Conservation (phyloP, 2,797 vertebrate genomes). For the Otolemur crassicaudatus region DNA sequence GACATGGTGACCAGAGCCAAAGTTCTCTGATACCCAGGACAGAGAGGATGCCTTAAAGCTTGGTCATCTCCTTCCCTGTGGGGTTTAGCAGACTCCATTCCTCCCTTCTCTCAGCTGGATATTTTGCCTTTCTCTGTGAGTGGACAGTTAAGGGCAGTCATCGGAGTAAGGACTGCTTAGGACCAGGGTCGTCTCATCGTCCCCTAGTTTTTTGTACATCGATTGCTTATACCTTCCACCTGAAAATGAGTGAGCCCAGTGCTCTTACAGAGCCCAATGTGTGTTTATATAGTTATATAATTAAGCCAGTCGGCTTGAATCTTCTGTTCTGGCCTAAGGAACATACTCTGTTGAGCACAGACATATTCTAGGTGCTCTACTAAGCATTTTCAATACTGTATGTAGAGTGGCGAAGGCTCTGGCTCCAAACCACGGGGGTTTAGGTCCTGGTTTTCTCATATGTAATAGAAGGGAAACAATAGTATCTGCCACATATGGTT, state of each 20-base stretch:
- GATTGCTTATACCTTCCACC: background rate
- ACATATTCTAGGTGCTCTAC: background rate
- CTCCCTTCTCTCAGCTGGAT: background rate
- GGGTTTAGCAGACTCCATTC: background rate
- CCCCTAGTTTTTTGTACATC: background rate
- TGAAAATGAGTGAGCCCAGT: background rate
- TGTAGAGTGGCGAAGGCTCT: background rate
- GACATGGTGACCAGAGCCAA: background rate
- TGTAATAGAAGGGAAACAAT: background rate
- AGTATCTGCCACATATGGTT: background rate
- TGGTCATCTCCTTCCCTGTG: background rate
- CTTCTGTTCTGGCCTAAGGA: background rate
- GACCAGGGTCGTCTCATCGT: background rate
- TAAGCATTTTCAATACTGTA: background rate
- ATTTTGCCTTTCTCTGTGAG: background rate
- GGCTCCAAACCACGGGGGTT: background rate
- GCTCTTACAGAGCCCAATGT: background rate
- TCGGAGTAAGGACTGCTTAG: background rate
- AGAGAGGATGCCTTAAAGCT: background rate
- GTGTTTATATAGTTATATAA: background rate
- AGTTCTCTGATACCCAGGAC: background rate
- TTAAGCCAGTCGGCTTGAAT: background rate
- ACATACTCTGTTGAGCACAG: too few species aligned
- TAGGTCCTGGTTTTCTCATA: background rate
- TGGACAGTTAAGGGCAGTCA: background rate